Percentiles rank a stretch among this genome's conserved stretches.
These are phyloP conservation scores for Cephalopholis sonnerati DNA, from an alignment of 2,113 vertebrate genomes.

Conservation along the genomic window DNA sequence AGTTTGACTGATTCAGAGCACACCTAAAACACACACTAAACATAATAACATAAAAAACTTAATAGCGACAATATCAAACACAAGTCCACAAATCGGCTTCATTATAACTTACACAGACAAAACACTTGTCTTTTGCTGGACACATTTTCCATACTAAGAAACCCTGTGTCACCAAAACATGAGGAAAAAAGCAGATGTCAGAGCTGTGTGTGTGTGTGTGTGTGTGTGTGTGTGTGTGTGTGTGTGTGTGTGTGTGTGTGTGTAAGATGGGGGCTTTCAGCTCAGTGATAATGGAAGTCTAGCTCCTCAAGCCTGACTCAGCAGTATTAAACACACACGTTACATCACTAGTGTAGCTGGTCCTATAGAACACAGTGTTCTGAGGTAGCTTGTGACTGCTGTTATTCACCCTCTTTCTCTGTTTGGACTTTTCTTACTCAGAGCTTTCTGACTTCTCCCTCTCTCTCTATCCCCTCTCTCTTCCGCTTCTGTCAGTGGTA, in stretches of 20 bases:
- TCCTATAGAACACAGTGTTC: constrained; percentile 13
- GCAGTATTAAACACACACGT: constrained; percentile 5
- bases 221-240: background rate
- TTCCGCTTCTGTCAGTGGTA: background rate
- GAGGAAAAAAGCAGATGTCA: background rate
- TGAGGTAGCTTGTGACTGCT: background rate
- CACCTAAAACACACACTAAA: too few relatives aligned
- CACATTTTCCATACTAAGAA: too few relatives aligned
- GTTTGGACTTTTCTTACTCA: background rate
- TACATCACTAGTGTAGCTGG: background rate
- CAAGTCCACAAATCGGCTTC: too few relatives aligned
- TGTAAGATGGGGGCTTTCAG: constrained; percentile 11
- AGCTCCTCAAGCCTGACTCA: constrained; percentile 37
- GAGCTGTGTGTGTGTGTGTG: background rate
- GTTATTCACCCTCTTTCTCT: background rate
- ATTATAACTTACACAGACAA: too few relatives aligned
- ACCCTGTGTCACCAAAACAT: background rate
- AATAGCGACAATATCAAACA: too few relatives aligned
- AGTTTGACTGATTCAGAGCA: too few relatives aligned
- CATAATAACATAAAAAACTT: too few relatives aligned
- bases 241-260: constrained; percentile 7
- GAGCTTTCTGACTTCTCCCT: background rate
- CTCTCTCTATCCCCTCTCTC: background rate
- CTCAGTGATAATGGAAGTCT: constrained; percentile 28
- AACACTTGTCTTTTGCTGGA: too few relatives aligned